These are phyloP conservation scores for Leptestheria dahalacensis DNA, from an alignment of 1,140 invertebrate species.

Conservation along the genomic window DNA sequence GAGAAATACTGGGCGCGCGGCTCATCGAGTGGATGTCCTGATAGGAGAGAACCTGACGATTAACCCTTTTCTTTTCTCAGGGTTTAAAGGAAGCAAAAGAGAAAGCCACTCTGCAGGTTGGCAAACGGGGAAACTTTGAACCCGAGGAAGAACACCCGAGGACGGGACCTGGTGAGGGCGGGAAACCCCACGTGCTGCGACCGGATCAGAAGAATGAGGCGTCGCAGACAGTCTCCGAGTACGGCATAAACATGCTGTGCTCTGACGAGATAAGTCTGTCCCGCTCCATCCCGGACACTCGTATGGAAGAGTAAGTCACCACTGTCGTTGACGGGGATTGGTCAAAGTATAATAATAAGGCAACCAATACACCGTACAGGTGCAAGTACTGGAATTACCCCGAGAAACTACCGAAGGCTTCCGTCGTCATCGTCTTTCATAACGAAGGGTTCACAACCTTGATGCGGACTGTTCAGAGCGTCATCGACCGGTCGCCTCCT, in stretches of 20 bases:
- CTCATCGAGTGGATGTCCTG: no score
- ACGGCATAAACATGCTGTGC: conserved; percentile 93
- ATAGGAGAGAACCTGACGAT: conserved; percentile 1
- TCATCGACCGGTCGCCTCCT: conserved; percentile 80
- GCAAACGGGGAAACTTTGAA: conserved; percentile 36
- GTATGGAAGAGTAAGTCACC: conserved; percentile 63
- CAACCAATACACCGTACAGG: conserved; percentile 32
- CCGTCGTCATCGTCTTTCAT: conserved; percentile 96
- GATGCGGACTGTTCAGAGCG: conserved; percentile 88
- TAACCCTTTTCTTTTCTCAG: not conserved
- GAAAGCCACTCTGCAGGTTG: conserved; percentile 26
- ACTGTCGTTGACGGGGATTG: not conserved
- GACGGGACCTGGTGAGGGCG: conserved; percentile 67
- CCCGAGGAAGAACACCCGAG: conserved; percentile 34
- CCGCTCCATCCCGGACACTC: conserved; percentile 70
- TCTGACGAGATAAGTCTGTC: conserved; percentile 83
- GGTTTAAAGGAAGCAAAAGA: conserved; percentile 2
- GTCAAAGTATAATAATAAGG: no score
- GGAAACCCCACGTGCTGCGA: conserved; percentile 53
- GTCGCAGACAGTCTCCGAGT: conserved; percentile 60
- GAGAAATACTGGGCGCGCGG: no score
- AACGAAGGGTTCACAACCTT: conserved; percentile 95
- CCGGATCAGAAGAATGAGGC: conserved; percentile 60
- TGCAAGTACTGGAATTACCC: conserved; percentile 97
- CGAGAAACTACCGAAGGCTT: conserved; percentile 67